Percentiles rank a stretch among this genome's conserved stretches.
These are phyloP conservation scores for Drosophila mettleri DNA, from an alignment of 2,888 invertebrate species.

Conservation along the genomic window DNA sequence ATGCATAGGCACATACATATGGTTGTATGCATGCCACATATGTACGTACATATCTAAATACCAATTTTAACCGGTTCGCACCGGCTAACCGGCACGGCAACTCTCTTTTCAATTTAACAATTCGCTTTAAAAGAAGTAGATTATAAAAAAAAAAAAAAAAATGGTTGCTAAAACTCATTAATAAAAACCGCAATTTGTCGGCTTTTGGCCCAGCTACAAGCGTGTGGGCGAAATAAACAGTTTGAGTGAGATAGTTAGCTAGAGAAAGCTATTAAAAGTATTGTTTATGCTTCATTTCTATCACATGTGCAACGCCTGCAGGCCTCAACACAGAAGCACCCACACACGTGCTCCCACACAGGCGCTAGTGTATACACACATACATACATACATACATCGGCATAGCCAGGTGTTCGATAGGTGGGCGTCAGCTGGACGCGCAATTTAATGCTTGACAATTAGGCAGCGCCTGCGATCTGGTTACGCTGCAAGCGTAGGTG, in stretches of 20 bases:
- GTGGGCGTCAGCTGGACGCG: slow-evolving; percentile 31
- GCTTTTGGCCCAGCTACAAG: slow-evolving; percentile 17
- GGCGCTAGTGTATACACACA: neutral
- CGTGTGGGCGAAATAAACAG: slow-evolving; percentile 19
- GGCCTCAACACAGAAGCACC: slow-evolving; percentile 10
- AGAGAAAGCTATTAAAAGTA: slow-evolving; percentile 43
- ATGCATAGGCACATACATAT: neutral
- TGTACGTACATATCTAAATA: slow-evolving; percentile 7
- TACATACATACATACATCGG: neutral
- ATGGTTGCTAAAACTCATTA: slow-evolving; percentile 13
- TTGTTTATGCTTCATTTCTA: slow-evolving; percentile 49
- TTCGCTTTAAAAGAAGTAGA: slow-evolving; percentile 4
- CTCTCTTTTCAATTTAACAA: slow-evolving; percentile 20
- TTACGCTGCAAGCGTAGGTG: slow-evolving; percentile 26
- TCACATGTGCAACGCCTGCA: slow-evolving; percentile 45
- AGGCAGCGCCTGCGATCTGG: slow-evolving; percentile 5
- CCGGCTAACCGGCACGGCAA: slow-evolving; percentile 21
- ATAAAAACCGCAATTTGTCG: slow-evolving; percentile 26
- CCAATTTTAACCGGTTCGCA: slow-evolving; percentile 35
- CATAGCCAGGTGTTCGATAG: slow-evolving; percentile 29
- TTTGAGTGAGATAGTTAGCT: slow-evolving; percentile 11
- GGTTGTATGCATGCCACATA: neutral
- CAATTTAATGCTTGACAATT: slow-evolving; percentile 43
- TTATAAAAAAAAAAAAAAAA: neutral
- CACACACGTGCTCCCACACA: neutral